Evolutionary conservation across 2,888 invertebrate species (phyloP).

Genomic region (Agonum fuliginosum): DNA sequence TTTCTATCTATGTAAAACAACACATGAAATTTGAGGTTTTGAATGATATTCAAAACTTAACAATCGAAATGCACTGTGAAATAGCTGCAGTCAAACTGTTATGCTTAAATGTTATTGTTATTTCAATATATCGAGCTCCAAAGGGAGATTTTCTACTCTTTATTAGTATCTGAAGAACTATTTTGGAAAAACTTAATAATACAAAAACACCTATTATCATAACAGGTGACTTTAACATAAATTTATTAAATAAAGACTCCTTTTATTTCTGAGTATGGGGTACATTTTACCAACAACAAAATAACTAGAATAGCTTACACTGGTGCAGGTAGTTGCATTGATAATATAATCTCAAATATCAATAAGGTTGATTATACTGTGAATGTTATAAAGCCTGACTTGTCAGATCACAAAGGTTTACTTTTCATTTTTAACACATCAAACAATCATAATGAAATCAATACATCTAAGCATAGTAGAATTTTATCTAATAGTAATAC

Average conservation of each 20-base stretch:
- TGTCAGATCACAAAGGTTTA: background rate
- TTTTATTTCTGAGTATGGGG: background rate
- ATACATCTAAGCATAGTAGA: background rate
- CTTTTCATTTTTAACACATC: background rate
- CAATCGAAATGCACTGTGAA: background rate
- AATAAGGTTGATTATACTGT: background rate
- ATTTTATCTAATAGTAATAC: background rate
- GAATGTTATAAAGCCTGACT: background rate
- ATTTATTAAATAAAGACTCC: background rate
- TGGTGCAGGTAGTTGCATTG: background rate
- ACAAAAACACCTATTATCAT: background rate
- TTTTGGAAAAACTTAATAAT: background rate
- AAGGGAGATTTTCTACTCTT: background rate
- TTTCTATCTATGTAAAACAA: background rate
- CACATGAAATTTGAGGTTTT: background rate
- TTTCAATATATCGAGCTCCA: background rate
- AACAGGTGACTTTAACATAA: too few species aligned
- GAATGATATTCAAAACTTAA: background rate
- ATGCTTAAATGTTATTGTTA: background rate
- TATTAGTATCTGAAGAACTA: background rate
- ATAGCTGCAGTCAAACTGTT: background rate
- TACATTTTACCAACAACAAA: background rate
- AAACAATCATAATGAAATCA: background rate
- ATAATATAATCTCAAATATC: background rate
- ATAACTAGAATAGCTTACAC: background rate